These are phyloP conservation scores for Metallyticus violacea DNA, from an alignment of 2,888 invertebrate genomes.

Conservation along the genomic window DNA sequence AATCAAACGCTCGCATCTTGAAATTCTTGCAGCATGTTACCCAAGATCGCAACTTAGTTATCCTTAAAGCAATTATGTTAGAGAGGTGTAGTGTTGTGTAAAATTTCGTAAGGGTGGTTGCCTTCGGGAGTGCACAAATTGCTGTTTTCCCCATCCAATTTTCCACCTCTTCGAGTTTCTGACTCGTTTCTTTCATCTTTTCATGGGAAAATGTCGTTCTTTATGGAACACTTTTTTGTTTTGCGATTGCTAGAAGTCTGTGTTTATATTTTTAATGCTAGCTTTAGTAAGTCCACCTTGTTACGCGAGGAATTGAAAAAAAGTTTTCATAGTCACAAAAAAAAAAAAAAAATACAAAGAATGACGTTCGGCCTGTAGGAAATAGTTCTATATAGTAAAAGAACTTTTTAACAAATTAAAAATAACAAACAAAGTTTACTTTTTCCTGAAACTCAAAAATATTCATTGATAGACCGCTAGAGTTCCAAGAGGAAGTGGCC, in stretches of 20 bases:
- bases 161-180: background rate
- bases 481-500: no score
- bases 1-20: background rate
- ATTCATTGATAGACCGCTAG: no score
- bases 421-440: no score
- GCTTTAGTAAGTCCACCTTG: background rate
- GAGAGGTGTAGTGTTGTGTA: background rate
- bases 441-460: no score
- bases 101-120: background rate
- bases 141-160: background rate
- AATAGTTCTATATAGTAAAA: no score
- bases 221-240: background rate
- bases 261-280: background rate
- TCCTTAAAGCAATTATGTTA: background rate
- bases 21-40: background rate
- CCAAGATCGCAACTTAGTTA: background rate
- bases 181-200: background rate
- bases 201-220: background rate
- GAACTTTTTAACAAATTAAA: no score
- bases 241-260: background rate
- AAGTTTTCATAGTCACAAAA: no score
- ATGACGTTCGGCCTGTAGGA: no score
- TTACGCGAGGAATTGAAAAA: no score
- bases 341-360: no score
- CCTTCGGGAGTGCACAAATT: background rate